These are phyloP conservation scores for Ricordea florida DNA, from an alignment of 92 coral and sea anemone genomes.

Conservation along the genomic window DNA sequence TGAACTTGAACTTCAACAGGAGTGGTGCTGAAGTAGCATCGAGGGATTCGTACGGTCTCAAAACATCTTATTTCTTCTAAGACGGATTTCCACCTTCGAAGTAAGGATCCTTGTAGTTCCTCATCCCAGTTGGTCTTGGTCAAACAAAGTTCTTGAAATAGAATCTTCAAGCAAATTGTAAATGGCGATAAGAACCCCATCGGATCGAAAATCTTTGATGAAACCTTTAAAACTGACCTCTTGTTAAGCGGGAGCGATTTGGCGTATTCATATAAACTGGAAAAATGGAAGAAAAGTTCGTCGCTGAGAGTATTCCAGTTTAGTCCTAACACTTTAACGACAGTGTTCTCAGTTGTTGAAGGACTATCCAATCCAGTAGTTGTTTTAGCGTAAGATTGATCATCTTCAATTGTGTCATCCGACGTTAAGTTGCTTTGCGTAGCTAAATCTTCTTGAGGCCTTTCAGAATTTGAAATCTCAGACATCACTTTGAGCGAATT, in stretches of 20 bases:
- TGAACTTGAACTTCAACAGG: slow-evolving; percentile 16
- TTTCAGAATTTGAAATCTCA: slow-evolving; percentile 3
- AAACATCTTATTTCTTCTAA: slow-evolving; percentile 34
- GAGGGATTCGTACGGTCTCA: slow-evolving; percentile 37
- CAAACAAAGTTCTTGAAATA: slow-evolving; percentile 71
- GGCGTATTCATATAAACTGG: slow-evolving; percentile 30
- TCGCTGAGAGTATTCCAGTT: slow-evolving; percentile 21
- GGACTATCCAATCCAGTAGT: slow-evolving; percentile 38
- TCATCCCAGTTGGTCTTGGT: slow-evolving; percentile 66
- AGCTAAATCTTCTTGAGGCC: neutral
- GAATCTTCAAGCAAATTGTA: slow-evolving; percentile 50
- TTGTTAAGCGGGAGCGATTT: slow-evolving; percentile 65
- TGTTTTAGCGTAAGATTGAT: slow-evolving; percentile 33
- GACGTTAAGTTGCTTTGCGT: neutral
- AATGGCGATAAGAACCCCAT: slow-evolving; percentile 64
- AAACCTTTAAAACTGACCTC: slow-evolving; percentile 64
- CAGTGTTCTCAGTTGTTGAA: neutral
- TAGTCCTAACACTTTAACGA: neutral
- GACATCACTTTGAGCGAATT: slow-evolving; percentile 11
- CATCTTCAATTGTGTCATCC: slow-evolving; percentile 29
- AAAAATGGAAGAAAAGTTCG: slow-evolving; percentile 31
- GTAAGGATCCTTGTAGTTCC: slow-evolving; percentile 33
- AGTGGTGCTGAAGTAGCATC: slow-evolving; percentile 34
- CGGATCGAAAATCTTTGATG: slow-evolving; percentile 76
- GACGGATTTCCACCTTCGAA: slow-evolving; percentile 43